Base-by-base conservation (phyloP, 1,140 invertebrate genomes). In the Drosophila truncata region DNA sequence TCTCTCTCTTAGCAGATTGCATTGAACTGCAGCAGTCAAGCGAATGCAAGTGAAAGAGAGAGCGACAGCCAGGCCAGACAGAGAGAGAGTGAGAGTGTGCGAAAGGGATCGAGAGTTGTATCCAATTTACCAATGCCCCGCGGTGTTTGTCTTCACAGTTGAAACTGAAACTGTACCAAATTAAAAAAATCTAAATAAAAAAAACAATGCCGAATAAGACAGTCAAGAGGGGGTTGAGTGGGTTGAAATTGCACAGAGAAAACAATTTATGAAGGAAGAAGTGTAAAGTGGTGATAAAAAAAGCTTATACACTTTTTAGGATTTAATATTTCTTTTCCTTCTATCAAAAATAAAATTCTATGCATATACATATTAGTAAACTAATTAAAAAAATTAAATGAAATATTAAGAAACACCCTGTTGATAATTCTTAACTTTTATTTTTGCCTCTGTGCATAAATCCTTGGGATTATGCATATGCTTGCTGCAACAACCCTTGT, bases 161-260 rank as follows among this genome's bases (percentile, higher is more conserved):
- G 46, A 69, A 50, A 70, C 66, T 41, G 44, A 69, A 64, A 70
- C 66, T 70, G 62, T 70, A 70, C 66, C 46, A 52, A 66, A 66
- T 63, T 66, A 63, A 47, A 63, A 47, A 64, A 44, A 66, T 20
- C 20, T 37, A 37, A 55, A 55, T 63, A 33, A 33, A 20, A 27
- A 27, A n/a, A 31, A 18, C 6, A 31, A 27, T 14, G 11, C 0
- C 18, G 5, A 49, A 49, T n/a, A 20, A 10, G 18, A 44, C 18
- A 44, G 42, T 7, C 41, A 44, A 4, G 18, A 18, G 31, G 8
- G 58, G 39, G n/a, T 2, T 39, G 18, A 55, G 52, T 29, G 60
- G 60, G 31, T 29, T 59, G 31, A 25, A 31, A 1, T 11, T 65
- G 29, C 55, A 65, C 55, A 31, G 29, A 20, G 11, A 64, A 41